phyloP scores from a whole-genome alignment of 2,797 vertebrate genomes.

The Hippopotamyrus pictus region DNA sequence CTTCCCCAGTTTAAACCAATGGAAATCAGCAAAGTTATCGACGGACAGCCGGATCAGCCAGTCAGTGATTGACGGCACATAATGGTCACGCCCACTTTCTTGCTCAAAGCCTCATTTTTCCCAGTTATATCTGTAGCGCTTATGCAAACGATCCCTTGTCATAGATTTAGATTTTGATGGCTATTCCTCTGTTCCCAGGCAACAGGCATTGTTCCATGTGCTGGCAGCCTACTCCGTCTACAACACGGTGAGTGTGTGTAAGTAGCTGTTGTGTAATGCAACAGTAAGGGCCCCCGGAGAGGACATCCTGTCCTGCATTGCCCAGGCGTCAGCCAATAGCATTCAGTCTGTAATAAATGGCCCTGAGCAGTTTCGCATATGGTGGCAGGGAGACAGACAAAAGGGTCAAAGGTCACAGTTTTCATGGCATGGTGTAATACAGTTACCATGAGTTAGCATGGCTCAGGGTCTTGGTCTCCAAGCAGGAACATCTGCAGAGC shows the following conservation, averaged over 20 bases:
- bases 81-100: neutral
- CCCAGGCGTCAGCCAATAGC: neutral
- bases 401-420: neutral
- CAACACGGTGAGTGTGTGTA: constrained; percentile 71
- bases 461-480: neutral
- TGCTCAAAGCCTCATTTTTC: neutral
- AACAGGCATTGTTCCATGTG: constrained; percentile 80
- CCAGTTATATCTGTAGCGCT: neutral
- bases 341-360: neutral
- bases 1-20: neutral
- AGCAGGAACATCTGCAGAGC: neutral
- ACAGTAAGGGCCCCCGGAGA: neutral
- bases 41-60: neutral
- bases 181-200: constrained; percentile 55
- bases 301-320: neutral
- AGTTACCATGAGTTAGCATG: too few relatives aligned
- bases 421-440: neutral
- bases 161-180: neutral
- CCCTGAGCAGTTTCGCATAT: neutral
- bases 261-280: constrained; percentile 35
- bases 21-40: neutral
- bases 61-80: neutral
- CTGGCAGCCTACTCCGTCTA: constrained; percentile 84
- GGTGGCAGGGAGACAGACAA: neutral
- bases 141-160: neutral